Evolutionary conservation across 2,888 invertebrate genomes (phyloP).

Genomic region (Periphyllus acericola): DNA sequence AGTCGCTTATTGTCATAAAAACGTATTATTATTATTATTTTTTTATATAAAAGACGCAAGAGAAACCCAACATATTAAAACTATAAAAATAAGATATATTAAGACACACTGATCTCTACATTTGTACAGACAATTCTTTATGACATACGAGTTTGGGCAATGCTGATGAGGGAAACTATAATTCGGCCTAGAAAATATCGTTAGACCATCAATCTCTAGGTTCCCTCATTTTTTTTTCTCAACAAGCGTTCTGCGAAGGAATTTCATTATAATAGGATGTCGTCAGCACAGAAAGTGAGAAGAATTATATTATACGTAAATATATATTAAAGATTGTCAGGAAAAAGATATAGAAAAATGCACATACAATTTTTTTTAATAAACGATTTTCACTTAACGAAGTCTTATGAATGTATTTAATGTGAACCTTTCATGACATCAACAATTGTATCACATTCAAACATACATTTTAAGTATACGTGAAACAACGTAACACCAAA

Average conservation of each 20-base stretch:
- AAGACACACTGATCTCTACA: constrained; percentile 24
- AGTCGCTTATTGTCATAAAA: too few relatives aligned
- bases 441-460: not conserved
- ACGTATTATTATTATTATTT: too few relatives aligned
- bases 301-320: constrained; percentile 32
- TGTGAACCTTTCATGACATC: constrained; percentile 5
- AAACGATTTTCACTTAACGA: constrained; percentile 1
- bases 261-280: constrained; percentile 50
- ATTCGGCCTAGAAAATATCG: constrained; percentile 32
- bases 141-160: constrained; percentile 33
- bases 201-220: constrained; percentile 39
- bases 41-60: too few relatives aligned
- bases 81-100: constrained; percentile 4
- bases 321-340: constrained; percentile 1
- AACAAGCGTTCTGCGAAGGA: not conserved
- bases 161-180: constrained; percentile 17
- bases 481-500: too few relatives aligned
- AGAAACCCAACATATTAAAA: not conserved
- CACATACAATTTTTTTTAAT: constrained; percentile 5
- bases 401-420: not conserved
- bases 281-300: not conserved
- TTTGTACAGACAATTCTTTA: constrained; percentile 35
- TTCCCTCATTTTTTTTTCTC: not conserved
- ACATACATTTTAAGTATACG: not conserved
- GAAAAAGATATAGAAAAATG: not conserved